These are phyloP conservation scores for Dasysyrphus albostriatus DNA, from an alignment of 2,888 invertebrate genomes.

Conservation along the genomic window DNA sequence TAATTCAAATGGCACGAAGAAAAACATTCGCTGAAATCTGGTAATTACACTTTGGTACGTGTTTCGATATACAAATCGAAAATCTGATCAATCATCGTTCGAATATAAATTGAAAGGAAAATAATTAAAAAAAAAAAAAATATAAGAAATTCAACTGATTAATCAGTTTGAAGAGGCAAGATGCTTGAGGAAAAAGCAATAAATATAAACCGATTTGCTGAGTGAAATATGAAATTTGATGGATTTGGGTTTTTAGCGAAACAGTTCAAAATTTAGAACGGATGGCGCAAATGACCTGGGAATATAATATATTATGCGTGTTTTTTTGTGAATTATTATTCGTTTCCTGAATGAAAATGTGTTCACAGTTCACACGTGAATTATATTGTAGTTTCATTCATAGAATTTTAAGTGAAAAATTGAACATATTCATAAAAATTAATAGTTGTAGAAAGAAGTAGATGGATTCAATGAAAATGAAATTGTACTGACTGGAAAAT, in stretches of 20 bases:
- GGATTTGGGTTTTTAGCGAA: slow-evolving; percentile 33
- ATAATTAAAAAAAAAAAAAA: slow-evolving; percentile 4
- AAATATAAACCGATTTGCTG: slow-evolving; percentile 59
- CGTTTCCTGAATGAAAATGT: slow-evolving; percentile 36
- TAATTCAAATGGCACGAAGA: slow-evolving; percentile 57
- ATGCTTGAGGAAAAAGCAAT: slow-evolving; percentile 28
- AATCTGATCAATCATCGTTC: slow-evolving; percentile 57
- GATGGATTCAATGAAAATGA: background rate
- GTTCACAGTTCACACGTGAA: background rate
- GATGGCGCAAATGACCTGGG: slow-evolving; percentile 30
- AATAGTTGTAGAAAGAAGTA: background rate
- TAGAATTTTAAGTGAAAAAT: slow-evolving; percentile 32
- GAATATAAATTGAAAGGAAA: slow-evolving; percentile 64
- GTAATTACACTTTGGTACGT: slow-evolving; percentile 62
- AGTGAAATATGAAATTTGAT: slow-evolving; percentile 57
- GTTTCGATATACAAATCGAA: slow-evolving; percentile 48
- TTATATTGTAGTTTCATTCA: slow-evolving; percentile 16
- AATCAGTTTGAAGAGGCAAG: slow-evolving; percentile 7
- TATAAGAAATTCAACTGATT: slow-evolving; percentile 37
- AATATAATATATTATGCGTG: slow-evolving; percentile 6
- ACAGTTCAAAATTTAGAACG: slow-evolving; percentile 45
- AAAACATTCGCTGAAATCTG: slow-evolving; percentile 45
- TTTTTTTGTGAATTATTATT: slow-evolving; percentile 3
- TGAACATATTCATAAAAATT: background rate
- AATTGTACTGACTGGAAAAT: background rate